phyloP scores from a whole-genome alignment of 2,888 invertebrate species.

The Lycia hirtaria region DNA sequence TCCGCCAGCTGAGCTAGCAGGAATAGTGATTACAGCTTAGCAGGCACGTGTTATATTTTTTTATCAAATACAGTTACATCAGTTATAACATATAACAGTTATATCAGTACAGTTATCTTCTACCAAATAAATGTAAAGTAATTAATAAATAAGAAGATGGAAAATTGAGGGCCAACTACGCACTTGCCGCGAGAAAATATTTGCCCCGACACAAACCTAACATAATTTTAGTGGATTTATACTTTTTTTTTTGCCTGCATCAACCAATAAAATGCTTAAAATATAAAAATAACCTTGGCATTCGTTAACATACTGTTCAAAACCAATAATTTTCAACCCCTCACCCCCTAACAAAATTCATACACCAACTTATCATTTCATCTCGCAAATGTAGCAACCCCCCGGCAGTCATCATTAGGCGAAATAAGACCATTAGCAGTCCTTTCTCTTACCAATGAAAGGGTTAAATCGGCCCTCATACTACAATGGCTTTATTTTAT shows the following conservation, averaged over 20 bases:
- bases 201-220: too few species aligned
- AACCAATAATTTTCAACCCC: conserved; percentile 7
- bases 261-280: too few species aligned
- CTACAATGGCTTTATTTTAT: conserved; percentile 82
- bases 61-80: too few species aligned
- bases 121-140: too few species aligned
- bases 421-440: conserved; percentile 84
- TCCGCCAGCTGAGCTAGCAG: conserved; percentile 80
- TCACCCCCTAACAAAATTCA: conserved; percentile 63
- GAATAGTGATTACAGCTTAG: conserved; percentile 69
- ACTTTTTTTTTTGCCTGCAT: too few species aligned
- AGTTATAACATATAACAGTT: too few species aligned
- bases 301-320: background rate
- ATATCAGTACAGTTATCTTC: too few species aligned
- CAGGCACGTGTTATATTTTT: conserved; percentile 26
- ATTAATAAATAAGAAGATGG: too few species aligned
- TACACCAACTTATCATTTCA: conserved; percentile 80
- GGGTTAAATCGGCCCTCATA: conserved; percentile 81
- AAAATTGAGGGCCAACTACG: too few species aligned
- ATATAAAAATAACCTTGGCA: background rate
- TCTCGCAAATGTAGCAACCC: conserved; percentile 78
- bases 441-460: conserved; percentile 83
- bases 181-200: too few species aligned
- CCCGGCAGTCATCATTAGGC: conserved; percentile 77
- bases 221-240: too few species aligned